Conservation (phyloP, 2,797 vertebrate genomes). For the Syngnathus acus region DNA sequence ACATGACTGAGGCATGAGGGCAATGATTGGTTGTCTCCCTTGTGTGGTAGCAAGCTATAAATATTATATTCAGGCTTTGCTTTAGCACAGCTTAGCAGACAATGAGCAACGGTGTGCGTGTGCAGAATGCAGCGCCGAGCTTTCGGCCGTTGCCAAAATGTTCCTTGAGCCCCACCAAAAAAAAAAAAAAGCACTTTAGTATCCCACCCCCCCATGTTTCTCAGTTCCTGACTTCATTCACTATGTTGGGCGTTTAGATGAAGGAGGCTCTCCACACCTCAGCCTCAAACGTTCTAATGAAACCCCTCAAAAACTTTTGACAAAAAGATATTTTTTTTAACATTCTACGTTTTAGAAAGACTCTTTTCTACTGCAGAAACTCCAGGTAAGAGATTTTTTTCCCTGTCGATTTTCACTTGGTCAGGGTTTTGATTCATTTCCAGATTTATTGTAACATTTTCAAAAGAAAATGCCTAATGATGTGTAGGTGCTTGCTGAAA, state of each 20-base stretch:
- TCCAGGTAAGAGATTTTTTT: constrained; percentile 55
- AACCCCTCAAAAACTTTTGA: constrained; percentile 74
- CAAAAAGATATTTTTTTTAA: constrained; percentile 45
- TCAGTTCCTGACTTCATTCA: constrained; percentile 65
- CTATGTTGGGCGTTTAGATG: constrained; percentile 69
- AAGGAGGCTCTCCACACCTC: constrained; percentile 66
- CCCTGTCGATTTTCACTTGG: background rate
- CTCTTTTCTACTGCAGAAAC: constrained; percentile 40
- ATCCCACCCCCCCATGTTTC: constrained; percentile 67
- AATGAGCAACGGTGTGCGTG: constrained; percentile 69
- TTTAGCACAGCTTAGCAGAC: constrained; percentile 49
- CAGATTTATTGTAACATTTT: background rate
- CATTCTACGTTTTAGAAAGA: constrained; percentile 37
- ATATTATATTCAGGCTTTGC: constrained; percentile 56
- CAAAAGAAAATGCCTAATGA: background rate
- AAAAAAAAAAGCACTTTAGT: constrained; percentile 56
- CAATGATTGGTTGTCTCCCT: constrained; percentile 64
- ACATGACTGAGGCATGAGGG: constrained; percentile 7
- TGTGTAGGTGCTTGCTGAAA: constrained; percentile 53
- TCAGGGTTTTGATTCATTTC: background rate
- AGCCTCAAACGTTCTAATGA: constrained; percentile 73
- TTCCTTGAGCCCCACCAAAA: constrained; percentile 36
- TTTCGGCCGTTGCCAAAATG: constrained; percentile 65
- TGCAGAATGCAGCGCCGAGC: constrained; percentile 63
- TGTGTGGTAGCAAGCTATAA: constrained; percentile 48